Percentiles rank a stretch among this genome's conserved stretches.
These are phyloP conservation scores for Phalacrocorax carbo DNA, from an alignment of 2,113 vertebrate species.

Conservation along the genomic window DNA sequence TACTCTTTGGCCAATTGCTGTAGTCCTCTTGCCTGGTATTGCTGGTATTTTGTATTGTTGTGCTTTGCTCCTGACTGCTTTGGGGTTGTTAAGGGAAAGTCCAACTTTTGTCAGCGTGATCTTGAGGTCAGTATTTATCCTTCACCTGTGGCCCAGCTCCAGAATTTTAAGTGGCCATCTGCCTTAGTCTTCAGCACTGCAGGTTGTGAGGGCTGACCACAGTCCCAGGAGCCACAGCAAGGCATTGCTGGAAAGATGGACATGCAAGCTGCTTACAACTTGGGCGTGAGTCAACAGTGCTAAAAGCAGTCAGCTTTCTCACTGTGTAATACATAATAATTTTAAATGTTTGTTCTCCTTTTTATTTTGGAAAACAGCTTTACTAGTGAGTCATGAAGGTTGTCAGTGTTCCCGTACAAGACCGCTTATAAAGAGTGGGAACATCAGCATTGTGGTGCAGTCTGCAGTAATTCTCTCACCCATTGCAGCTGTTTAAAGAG, in stretches of 20 bases:
- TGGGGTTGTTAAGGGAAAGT: neutral
- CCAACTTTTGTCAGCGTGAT: neutral
- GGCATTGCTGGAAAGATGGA: neutral
- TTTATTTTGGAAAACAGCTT: neutral
- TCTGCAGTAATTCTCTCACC: neutral
- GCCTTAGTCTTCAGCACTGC: neutral
- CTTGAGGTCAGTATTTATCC: neutral
- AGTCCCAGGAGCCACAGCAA: neutral
- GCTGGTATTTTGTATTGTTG: neutral
- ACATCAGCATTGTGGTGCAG: accelerated
- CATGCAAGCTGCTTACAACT: neutral
- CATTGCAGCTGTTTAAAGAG: accelerated
- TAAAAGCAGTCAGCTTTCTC: neutral
- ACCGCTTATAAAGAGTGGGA: neutral
- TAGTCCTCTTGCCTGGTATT: neutral
- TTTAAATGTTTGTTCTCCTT: neutral
- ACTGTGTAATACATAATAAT: neutral
- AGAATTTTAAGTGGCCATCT: neutral
- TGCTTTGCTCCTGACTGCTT: neutral
- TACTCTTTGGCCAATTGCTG: neutral
- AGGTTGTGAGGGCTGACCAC: neutral
- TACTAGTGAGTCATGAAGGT: neutral
- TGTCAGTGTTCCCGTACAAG: neutral
- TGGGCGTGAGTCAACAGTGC: neutral
- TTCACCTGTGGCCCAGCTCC: neutral